A percentile compares a stretch with the other conserved stretches of the same genome.
These are phyloP conservation scores for Mastigias papua DNA, from an alignment of 30 jellyfish, hydroid and myxozoan genomes.

Conservation along the genomic window DNA sequence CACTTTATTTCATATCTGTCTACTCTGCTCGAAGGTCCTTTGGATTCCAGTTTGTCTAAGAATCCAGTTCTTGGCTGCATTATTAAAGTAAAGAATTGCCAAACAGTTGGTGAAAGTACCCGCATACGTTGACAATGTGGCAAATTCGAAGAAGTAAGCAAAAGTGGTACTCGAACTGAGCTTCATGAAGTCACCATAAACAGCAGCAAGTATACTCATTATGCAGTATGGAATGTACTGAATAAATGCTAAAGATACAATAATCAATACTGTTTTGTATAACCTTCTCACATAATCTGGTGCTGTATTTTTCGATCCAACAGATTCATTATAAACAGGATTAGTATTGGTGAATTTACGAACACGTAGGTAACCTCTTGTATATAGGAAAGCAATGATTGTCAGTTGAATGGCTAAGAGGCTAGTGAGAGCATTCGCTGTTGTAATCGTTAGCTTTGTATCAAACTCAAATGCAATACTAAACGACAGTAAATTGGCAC, in stretches of 20 bases:
- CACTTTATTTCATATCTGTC: not conserved
- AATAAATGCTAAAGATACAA: not conserved
- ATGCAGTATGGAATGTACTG: not conserved
- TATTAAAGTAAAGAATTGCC: constrained; percentile 2
- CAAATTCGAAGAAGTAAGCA: not conserved
- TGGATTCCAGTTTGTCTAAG: not conserved
- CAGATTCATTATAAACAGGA: not conserved
- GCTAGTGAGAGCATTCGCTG: not conserved
- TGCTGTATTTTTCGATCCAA: not conserved
- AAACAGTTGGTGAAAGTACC: not conserved
- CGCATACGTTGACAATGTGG: not conserved
- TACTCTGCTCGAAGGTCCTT: not conserved
- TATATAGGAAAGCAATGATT: not conserved
- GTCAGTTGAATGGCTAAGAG: not conserved
- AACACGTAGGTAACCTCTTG: constrained; percentile 9
- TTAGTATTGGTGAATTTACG: not conserved
- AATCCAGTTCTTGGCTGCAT: constrained; percentile 2
- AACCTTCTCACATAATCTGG: constrained; percentile 17
- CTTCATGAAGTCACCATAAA: not conserved
- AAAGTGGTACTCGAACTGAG: not conserved
- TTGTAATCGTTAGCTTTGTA: not conserved
- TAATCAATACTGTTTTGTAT: constrained; percentile 8
- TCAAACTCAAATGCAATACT: not conserved
- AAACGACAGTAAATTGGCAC: not conserved
- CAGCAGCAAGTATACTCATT: not conserved